Evolutionary conservation across 2,888 invertebrate species (phyloP), one percentile per base, ranked within the genome.

Genomic region (Phania funesta): DNA sequence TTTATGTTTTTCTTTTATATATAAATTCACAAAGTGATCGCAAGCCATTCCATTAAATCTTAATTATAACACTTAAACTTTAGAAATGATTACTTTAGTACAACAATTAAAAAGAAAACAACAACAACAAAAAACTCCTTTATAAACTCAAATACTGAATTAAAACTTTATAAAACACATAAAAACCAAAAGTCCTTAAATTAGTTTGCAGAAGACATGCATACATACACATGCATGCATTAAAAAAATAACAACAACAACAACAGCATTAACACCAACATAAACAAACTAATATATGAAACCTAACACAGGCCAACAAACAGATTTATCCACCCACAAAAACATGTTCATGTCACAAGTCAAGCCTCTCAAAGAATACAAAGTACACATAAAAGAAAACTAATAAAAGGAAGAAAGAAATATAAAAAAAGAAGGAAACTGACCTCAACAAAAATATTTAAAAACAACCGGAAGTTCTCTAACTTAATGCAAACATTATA

Each of bases 281-380:
- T 35, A 56, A 16, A 48, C 48, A 73, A 73, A 73, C 26, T 52
- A 75, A 75, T 75, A 24, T 65, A 18, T 44, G 26, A 56, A 44
- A 54, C n/a, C 50, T 35, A 50, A 76, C 50, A 60, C 13, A 54
- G 18, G 71, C 16, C 41, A 60, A 58, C 41, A 64, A 56, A 64
- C 32, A 67, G 22, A 29, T 54, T 54, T 32, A 44, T 52, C 38
- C 54, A 48, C 62, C 81, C 77, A 64, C 62, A 82, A 65, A 60
- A 76, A 46, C 67, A 77, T 77, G 77, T 58, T 73, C 68, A 68
- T 81, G 81, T 82, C 77, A 82, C 44, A 74, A 74, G 81, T 78
- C 82, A 78, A 82, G 65, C 50, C 65, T 70, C 38, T 64, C 13
- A 67, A 60, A 68, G 41, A 67, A 24, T 48, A 54, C 44, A 65